These are phyloP conservation scores for Gordius sp. DNA, from an alignment of 2,888 invertebrate species.

Conservation along the genomic window DNA sequence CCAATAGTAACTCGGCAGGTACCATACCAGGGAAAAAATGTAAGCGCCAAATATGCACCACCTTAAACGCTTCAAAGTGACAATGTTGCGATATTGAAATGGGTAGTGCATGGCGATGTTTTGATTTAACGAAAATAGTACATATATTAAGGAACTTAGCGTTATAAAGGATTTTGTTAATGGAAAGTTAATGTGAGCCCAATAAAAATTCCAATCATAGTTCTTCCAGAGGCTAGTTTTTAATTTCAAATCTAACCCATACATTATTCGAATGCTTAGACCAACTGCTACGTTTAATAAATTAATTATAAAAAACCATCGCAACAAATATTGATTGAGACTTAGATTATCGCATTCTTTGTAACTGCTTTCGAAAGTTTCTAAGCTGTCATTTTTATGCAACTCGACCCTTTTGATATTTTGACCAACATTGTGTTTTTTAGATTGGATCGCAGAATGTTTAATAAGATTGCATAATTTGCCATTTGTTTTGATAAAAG, in stretches of 20 bases:
- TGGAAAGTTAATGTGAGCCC: not conserved
- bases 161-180: not conserved
- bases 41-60: not conserved
- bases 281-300: not conserved
- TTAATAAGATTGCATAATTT: too few relatives aligned
- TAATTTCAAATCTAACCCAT: too few relatives aligned
- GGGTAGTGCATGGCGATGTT: not conserved
- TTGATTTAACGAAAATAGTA: not conserved
- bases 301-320: slow-evolving; percentile 10
- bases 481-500: too few relatives aligned
- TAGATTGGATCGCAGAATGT: too few relatives aligned
- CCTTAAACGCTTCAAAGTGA: not conserved
- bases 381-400: too few relatives aligned
- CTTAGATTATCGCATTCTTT: too few relatives aligned
- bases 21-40: not conserved
- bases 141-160: not conserved
- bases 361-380: too few relatives aligned
- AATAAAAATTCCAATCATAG: not conserved
- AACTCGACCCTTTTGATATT: too few relatives aligned
- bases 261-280: too few relatives aligned
- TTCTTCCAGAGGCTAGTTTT: too few relatives aligned
- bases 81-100: not conserved
- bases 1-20: not conserved
- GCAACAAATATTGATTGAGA: not conserved
- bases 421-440: too few relatives aligned